Evolutionary conservation across 2,888 invertebrate genomes (phyloP).

Genomic region (Serripes groenlandicus): DNA sequence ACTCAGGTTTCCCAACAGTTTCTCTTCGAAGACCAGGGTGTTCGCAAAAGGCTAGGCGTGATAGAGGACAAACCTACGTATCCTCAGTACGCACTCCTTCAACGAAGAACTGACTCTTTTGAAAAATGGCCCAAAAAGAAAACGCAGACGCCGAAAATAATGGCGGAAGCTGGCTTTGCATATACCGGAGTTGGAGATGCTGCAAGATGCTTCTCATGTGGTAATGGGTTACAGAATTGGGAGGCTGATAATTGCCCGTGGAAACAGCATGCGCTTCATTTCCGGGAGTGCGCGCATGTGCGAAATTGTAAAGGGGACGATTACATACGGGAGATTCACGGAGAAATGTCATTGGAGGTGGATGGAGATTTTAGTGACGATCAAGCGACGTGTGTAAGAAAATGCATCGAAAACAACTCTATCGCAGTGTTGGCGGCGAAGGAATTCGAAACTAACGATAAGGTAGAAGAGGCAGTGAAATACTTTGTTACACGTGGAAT

Average conservation of each 20-base stretch:
- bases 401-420: neutral
- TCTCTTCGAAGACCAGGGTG: too few relatives aligned
- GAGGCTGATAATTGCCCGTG: constrained; percentile 4
- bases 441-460: constrained; percentile 4
- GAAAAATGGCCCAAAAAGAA: constrained; percentile 7
- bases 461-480: constrained; percentile 2
- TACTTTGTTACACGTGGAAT: neutral
- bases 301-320: constrained; percentile 18
- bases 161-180: constrained; percentile 30
- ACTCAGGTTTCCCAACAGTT: too few relatives aligned
- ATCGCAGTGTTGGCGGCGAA: neutral
- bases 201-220: constrained; percentile 24
- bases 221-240: constrained; percentile 6
- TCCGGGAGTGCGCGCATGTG: constrained; percentile 10
- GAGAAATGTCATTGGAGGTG: neutral
- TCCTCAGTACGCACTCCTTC: neutral
- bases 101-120: constrained; percentile 3
- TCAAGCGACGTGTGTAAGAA: neutral
- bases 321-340: neutral
- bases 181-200: constrained; percentile 31
- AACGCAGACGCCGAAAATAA: neutral
- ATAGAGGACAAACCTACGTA: constrained; percentile 20
- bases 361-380: constrained; percentile 16
- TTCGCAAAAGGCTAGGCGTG: constrained; percentile 23
- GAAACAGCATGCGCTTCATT: constrained; percentile 16